Conservation (phyloP, 2,797 vertebrate genomes). For the Paguma larvata region DNA sequence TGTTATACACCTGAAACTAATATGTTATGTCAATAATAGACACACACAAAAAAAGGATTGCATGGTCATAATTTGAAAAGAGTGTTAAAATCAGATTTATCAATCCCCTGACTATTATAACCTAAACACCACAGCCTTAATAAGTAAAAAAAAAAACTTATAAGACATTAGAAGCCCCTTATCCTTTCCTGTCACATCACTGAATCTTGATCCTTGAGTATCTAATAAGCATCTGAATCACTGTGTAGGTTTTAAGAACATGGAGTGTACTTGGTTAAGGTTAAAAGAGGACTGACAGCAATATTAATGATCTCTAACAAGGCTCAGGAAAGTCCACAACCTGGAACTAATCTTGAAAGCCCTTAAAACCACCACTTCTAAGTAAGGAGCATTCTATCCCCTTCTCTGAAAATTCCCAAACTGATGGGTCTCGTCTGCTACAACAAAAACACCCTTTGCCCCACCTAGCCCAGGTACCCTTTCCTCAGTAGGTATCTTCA, state of each 20-base stretch:
- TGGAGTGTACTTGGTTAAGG: background rate
- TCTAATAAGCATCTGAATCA: conserved; percentile 26
- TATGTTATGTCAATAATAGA: background rate
- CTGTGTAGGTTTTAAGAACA: conserved; percentile 43
- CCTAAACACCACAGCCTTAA: background rate
- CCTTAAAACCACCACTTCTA: conserved; percentile 55
- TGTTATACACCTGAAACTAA: background rate
- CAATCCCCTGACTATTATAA: conserved; percentile 27
- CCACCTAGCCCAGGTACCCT: background rate
- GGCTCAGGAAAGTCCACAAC: conserved; percentile 26
- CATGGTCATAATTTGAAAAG: background rate
- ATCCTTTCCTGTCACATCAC: background rate
- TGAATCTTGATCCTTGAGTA: background rate
- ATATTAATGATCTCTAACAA: conserved; percentile 23
- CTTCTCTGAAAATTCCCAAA: conserved; percentile 39
- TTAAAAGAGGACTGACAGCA: conserved; percentile 49
- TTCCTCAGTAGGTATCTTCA: background rate
- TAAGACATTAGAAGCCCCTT: conserved; percentile 16
- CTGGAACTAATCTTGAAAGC: conserved; percentile 30
- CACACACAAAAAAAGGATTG: background rate
- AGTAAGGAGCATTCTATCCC: background rate
- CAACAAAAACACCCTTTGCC: conserved; percentile 15
- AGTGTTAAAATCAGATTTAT: conserved; percentile 30
- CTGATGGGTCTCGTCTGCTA: background rate
- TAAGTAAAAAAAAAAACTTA: conserved; percentile 58